phyloP scores from a whole-genome alignment of 2,888 invertebrate species.

The Lochmaea crataegi region DNA sequence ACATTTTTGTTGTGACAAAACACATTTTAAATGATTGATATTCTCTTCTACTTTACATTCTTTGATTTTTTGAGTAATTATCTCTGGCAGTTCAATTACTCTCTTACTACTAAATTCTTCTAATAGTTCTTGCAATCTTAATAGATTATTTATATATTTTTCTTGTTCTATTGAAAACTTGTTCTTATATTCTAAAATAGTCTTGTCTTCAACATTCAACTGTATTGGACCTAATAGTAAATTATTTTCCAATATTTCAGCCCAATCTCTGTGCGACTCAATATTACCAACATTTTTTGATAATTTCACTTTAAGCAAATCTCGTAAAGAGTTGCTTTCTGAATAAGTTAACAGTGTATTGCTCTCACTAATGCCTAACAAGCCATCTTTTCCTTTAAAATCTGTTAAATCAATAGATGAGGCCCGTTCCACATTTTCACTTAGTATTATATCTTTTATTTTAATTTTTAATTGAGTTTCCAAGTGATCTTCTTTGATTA shows the following conservation, averaged over 20 bases:
- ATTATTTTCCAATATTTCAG: slow-evolving; percentile 36
- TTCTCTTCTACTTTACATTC: slow-evolving; percentile 60
- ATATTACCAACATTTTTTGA: slow-evolving; percentile 56
- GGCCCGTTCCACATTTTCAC: slow-evolving; percentile 47
- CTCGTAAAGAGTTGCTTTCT: slow-evolving; percentile 54
- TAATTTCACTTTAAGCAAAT: slow-evolving; percentile 47
- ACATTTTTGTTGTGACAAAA: slow-evolving; percentile 53
- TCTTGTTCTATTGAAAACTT: slow-evolving; percentile 60
- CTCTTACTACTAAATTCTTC: slow-evolving; percentile 60
- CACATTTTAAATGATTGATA: slow-evolving; percentile 59
- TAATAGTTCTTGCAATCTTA: slow-evolving; percentile 56
- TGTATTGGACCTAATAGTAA: slow-evolving; percentile 35
- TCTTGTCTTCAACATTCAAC: slow-evolving; percentile 39
- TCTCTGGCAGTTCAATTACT: slow-evolving; percentile 55
- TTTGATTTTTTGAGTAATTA: slow-evolving; percentile 58
- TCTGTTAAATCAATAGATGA: slow-evolving; percentile 33
- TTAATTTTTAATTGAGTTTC: slow-evolving; percentile 51
- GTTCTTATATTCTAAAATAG: slow-evolving; percentile 56
- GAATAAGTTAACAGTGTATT: slow-evolving; percentile 56
- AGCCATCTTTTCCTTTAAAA: slow-evolving; percentile 21
- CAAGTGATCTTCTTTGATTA: slow-evolving; percentile 45
- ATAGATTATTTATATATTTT: slow-evolving; percentile 59
- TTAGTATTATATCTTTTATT: slow-evolving; percentile 51
- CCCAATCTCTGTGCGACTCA: slow-evolving; percentile 48
- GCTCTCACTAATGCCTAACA: slow-evolving; percentile 40